A percentile compares a stretch with the other conserved stretches of the same genome.
Conservation (phyloP, 2,797 vertebrate genomes). For the Anas acuta region DNA sequence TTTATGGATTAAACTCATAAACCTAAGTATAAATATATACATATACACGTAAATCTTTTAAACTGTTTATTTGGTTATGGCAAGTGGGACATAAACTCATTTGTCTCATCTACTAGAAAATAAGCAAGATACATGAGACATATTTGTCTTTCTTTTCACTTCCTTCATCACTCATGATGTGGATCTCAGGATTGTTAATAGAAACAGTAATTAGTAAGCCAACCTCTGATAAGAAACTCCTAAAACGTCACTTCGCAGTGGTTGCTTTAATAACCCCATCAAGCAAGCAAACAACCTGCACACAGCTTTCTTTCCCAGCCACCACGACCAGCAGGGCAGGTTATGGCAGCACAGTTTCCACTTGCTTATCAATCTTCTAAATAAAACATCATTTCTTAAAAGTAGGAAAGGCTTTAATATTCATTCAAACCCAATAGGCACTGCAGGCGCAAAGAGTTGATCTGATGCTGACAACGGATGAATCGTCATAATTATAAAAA, state of each 20-base stretch:
- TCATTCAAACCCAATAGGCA: not conserved
- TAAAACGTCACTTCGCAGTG: not conserved
- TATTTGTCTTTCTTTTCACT: conserved; percentile 5
- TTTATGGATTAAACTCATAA: not conserved
- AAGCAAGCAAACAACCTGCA: not conserved
- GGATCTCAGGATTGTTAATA: not conserved
- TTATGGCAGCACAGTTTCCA: not conserved
- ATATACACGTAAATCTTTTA: not conserved
- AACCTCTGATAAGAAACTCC: not conserved
- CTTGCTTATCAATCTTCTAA: not conserved
- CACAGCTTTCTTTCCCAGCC: not conserved
- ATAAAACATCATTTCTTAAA: not conserved
- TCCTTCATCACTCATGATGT: not conserved
- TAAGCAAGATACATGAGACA: not conserved
- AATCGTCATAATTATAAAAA: fast-evolving
- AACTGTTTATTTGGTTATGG: not conserved
- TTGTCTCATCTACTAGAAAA: not conserved
- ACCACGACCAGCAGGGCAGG: not conserved
- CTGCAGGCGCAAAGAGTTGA: fast-evolving
- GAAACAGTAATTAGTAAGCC: conserved; percentile 28
- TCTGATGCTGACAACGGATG: fast-evolving
- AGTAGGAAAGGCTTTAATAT: not conserved
- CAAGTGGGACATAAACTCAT: not conserved
- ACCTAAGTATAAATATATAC: not conserved
- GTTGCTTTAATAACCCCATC: not conserved